These are phyloP conservation scores for Ia io DNA, from an alignment of 2,113 vertebrate species.

Conservation along the genomic window DNA sequence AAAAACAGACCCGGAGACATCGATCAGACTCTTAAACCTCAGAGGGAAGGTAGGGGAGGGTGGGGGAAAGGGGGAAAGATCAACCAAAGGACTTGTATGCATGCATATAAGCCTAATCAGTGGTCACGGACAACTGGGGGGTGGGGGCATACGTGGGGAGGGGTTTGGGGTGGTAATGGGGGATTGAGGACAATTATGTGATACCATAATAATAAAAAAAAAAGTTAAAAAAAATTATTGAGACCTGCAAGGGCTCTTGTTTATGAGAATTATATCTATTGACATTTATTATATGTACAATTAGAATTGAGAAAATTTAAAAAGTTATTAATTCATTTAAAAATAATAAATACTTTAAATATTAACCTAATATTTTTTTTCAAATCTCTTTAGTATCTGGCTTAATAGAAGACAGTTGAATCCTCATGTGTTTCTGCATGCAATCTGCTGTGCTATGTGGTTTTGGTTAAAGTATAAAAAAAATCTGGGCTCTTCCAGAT, in stretches of 20 bases:
- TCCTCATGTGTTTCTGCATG: not conserved
- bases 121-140: too few relatives aligned
- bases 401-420: not conserved
- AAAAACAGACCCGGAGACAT: too few relatives aligned
- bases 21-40: too few relatives aligned
- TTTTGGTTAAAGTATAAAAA: constrained; percentile 10
- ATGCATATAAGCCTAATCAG: too few relatives aligned
- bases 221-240: not conserved
- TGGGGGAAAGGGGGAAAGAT: too few relatives aligned
- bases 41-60: too few relatives aligned
- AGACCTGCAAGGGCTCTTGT: not conserved
- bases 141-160: too few relatives aligned
- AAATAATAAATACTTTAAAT: not conserved
- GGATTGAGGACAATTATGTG: too few relatives aligned
- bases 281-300: not conserved
- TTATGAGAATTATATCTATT: not conserved
- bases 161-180: too few relatives aligned
- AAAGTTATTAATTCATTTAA: not conserved
- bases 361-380: constrained; percentile 10
- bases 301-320: not conserved
- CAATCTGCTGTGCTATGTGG: not conserved
- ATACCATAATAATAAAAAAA: too few relatives aligned
- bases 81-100: too few relatives aligned
- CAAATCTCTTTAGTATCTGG: not conserved
- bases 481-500: not conserved